phyloP scores from a whole-genome alignment of 2,797 vertebrate genomes.

The Schizopygopsis pylzovi region DNA sequence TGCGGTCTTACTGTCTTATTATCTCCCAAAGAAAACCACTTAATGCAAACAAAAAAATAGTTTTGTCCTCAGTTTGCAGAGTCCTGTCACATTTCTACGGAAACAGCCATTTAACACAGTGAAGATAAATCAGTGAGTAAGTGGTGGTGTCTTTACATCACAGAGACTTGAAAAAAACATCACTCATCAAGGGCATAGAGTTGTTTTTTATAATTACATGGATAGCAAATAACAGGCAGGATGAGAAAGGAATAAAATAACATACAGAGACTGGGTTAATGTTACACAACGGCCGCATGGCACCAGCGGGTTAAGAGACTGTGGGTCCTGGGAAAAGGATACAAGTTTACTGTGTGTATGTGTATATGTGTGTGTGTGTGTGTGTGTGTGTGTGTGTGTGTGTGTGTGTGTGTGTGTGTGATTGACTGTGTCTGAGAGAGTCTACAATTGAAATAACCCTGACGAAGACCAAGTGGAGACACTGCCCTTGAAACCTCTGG shows the following conservation, averaged over 20 bases:
- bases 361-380: background rate
- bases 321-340: slow-evolving; percentile 61
- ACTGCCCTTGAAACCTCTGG: slow-evolving; percentile 44
- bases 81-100: slow-evolving; percentile 54
- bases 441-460: slow-evolving; percentile 47
- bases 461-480: slow-evolving; percentile 54
- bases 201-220: slow-evolving; percentile 66
- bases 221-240: slow-evolving; percentile 60
- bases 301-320: slow-evolving; percentile 63
- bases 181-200: slow-evolving; percentile 54
- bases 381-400: too few relatives aligned
- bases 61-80: slow-evolving; percentile 64
- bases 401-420: too few relatives aligned
- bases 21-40: slow-evolving; percentile 68
- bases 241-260: slow-evolving; percentile 72
- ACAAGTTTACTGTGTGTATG: background rate
- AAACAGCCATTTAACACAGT: slow-evolving; percentile 58
- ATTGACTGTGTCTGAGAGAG: slow-evolving; percentile 50
- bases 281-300: slow-evolving; percentile 62
- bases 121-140: slow-evolving; percentile 61
- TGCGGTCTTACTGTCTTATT: slow-evolving; percentile 63
- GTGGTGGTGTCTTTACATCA: slow-evolving; percentile 51
- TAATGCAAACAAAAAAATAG: slow-evolving; percentile 67
- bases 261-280: slow-evolving; percentile 56
- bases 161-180: slow-evolving; percentile 52